Evolutionary conservation across 2,113 vertebrate species (phyloP).

Genomic region (Ceyx margarethae): DNA sequence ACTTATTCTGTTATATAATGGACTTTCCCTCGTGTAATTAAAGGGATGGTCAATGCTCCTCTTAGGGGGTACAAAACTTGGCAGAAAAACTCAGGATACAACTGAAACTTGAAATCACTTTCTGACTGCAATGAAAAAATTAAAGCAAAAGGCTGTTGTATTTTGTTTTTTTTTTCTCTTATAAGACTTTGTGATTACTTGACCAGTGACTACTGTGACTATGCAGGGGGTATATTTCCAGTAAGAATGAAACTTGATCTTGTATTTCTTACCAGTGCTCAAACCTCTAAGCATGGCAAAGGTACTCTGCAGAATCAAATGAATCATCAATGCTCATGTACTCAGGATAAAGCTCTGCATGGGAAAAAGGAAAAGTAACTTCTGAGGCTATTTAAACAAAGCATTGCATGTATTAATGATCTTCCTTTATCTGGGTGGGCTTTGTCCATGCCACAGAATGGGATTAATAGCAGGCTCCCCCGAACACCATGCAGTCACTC

Average conservation of each 20-base stretch:
- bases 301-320: neutral
- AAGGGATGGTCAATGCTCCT: neutral
- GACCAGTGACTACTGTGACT: neutral
- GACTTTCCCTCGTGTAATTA: neutral
- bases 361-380: neutral
- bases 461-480: neutral
- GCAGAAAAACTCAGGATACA: neutral
- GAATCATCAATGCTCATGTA: neutral
- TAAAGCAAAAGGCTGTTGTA: neutral
- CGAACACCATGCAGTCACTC: neutral
- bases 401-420: accelerated
- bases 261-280: neutral
- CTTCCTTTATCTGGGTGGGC: neutral
- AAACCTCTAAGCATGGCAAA: neutral
- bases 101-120: neutral
- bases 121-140: neutral
- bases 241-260: neutral
- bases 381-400: neutral
- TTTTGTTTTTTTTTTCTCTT: neutral
- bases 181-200: neutral
- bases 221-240: neutral
- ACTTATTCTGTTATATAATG: neutral
- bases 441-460: neutral
- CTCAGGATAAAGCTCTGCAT: neutral
- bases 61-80: neutral